These are phyloP conservation scores for Bellardia bayeri DNA, from an alignment of 2,888 invertebrate species.

Conservation along the genomic window DNA sequence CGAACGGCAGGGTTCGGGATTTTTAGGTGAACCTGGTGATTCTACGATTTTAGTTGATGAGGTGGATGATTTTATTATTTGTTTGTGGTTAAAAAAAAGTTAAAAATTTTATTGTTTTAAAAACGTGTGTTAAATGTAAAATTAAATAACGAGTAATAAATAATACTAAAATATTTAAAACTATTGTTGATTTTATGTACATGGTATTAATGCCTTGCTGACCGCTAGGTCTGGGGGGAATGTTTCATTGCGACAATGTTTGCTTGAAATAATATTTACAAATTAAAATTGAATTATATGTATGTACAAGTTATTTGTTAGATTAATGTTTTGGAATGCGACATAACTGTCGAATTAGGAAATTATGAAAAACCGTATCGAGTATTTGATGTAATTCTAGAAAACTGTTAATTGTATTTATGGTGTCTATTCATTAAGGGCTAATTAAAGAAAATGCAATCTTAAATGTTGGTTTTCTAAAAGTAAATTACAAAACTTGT, in stretches of 20 bases:
- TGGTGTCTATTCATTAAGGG: too few relatives aligned
- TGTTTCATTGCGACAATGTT: background rate
- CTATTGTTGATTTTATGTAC: conserved; percentile 11
- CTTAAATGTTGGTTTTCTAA: too few relatives aligned
- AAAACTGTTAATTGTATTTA: too few relatives aligned
- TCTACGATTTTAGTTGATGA: conserved; percentile 84
- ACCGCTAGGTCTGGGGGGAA: background rate
- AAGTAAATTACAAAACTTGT: too few relatives aligned
- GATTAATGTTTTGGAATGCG: too few relatives aligned
- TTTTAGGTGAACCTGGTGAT: conserved; percentile 89
- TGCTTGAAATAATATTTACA: conserved; percentile 41
- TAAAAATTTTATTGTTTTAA: conserved; percentile 62
- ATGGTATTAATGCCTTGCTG: conserved; percentile 26
- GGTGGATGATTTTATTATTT: conserved; percentile 53
- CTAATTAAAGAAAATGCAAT: too few relatives aligned
- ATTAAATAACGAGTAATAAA: background rate
- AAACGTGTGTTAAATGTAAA: conserved; percentile 54
- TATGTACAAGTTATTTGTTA: conserved; percentile 34
- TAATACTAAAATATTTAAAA: conserved; percentile 1
- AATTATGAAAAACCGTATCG: too few relatives aligned
- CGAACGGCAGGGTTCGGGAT: conserved; percentile 91
- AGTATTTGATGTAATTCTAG: too few relatives aligned
- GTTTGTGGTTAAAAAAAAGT: conserved; percentile 56
- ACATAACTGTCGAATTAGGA: too few relatives aligned
- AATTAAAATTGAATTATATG: conserved; percentile 22